These are phyloP conservation scores for Colletes latitarsis DNA, from an alignment of 1,140 invertebrate genomes.

Conservation along the genomic window DNA sequence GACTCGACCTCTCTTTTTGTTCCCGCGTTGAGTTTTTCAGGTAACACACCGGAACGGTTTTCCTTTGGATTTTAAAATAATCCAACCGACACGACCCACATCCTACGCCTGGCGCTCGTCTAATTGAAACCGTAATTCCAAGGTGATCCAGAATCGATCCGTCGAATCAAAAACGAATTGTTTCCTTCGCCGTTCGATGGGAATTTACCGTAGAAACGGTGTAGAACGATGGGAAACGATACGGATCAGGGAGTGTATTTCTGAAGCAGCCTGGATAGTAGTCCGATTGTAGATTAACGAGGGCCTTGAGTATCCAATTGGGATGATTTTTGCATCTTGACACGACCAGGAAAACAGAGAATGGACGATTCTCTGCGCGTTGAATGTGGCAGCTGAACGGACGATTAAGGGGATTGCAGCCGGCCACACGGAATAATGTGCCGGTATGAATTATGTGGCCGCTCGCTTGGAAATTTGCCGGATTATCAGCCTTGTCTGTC, in stretches of 20 bases:
- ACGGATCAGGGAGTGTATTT: too few relatives aligned
- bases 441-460: slow-evolving; percentile 55
- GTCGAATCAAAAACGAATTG: too few relatives aligned
- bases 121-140: slow-evolving; percentile 36
- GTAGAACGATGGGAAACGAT: too few relatives aligned
- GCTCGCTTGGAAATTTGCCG: slow-evolving; percentile 52
- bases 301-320: neutral
- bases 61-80: slow-evolving; percentile 37
- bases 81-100: slow-evolving; percentile 34
- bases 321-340: slow-evolving; percentile 3
- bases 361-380: neutral
- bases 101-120: neutral
- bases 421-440: slow-evolving; percentile 37
- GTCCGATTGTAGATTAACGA: neutral
- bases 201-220: neutral
- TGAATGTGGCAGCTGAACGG: neutral
- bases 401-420: slow-evolving; percentile 13
- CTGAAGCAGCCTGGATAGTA: too few relatives aligned
- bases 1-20: slow-evolving; percentile 28
- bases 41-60: slow-evolving; percentile 32
- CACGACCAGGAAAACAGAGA: neutral
- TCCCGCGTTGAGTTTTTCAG: slow-evolving; percentile 14
- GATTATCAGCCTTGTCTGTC: slow-evolving; percentile 40
- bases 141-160: slow-evolving; percentile 6
- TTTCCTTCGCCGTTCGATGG: neutral